Evolutionary conservation across 53 echinoderm and acorn worm species (phyloP), one percentile per base, ranked within the genome.

Genomic region (Astropecten irregularis): DNA sequence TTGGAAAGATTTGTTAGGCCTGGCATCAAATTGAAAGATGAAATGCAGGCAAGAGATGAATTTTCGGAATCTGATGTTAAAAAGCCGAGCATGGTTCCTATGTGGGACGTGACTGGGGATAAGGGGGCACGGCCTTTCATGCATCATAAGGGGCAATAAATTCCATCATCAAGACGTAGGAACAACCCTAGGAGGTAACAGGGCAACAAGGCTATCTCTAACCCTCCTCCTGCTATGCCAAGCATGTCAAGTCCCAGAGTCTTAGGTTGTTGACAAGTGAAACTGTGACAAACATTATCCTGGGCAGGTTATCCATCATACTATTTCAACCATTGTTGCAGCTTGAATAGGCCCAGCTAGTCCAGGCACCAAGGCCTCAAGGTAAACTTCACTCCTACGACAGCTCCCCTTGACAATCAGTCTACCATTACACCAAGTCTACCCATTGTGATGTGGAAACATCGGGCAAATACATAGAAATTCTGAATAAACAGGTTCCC

Each of bases 391-490:
- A 30, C 29, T 58, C 30, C 4, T 35, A 51, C n/a, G 21, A 13
- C 53, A 25, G 6, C 9, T 6, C 19, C 18, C 36, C 21, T 30
- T 25, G 15, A 40, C 58, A 58, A 76, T 56, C 19, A 76, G 57
- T 40, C 0, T 20, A 0, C 46, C 68, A 68, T 76, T 56, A 56
- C 14, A 55, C 56, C 76, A 40, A 52, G 71, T 52, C 51, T 57
- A 16, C 38, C 58, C 27, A 76, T 58, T 76, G 58, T 76, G 76
- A 37, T 28, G 30, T 18, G 20, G 49, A 10, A 31, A 1, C 11
- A 19, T 36, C 19, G 51, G 34, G 33, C 9, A 3, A 71, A 27
- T 50, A 16, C 15, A 8, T n/a, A 71, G 18, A 46, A 28, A 9
- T 26, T 71, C 33, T 52, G 18, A 8, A 46, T 9, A 46, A 8